These are phyloP conservation scores for Platypus cylindrus DNA, from an alignment of 2,888 invertebrate genomes.

Conservation along the genomic window DNA sequence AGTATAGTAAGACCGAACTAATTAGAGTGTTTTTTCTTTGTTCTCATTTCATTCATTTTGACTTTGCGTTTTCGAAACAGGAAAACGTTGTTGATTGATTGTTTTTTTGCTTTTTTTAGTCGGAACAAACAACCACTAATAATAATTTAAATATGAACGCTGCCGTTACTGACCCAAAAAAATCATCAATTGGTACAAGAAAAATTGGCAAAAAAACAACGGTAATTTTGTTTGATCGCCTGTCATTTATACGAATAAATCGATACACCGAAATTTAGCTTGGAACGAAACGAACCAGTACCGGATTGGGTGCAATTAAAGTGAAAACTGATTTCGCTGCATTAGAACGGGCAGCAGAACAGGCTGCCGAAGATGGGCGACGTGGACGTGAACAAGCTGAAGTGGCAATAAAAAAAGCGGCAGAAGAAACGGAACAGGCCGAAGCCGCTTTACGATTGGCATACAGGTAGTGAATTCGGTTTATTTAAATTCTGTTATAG, in stretches of 20 bases:
- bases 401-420: constrained; percentile 34
- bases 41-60: neutral
- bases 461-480: constrained; percentile 35
- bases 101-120: too few species aligned
- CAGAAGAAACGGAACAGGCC: constrained; percentile 51
- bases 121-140: too few species aligned
- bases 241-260: neutral
- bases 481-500: neutral
- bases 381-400: constrained; percentile 34
- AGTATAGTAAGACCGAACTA: too few species aligned
- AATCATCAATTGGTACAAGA: constrained; percentile 58
- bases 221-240: constrained; percentile 46
- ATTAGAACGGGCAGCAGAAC: constrained; percentile 79
- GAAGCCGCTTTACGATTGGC: constrained; percentile 58
- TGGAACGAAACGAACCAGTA: constrained; percentile 67
- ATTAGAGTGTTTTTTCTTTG: neutral
- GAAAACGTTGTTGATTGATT: neutral
- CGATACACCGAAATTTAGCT: constrained; percentile 39
- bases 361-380: constrained; percentile 58
- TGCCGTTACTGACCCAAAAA: constrained; percentile 32
- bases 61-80: neutral
- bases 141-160: too few species aligned
- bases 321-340: constrained; percentile 92
- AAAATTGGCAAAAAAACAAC: constrained; percentile 59
- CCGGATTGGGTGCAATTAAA: constrained; percentile 86